Evolutionary conservation across 2,797 vertebrate species (phyloP).

Genomic region (Spizella passerina): DNA sequence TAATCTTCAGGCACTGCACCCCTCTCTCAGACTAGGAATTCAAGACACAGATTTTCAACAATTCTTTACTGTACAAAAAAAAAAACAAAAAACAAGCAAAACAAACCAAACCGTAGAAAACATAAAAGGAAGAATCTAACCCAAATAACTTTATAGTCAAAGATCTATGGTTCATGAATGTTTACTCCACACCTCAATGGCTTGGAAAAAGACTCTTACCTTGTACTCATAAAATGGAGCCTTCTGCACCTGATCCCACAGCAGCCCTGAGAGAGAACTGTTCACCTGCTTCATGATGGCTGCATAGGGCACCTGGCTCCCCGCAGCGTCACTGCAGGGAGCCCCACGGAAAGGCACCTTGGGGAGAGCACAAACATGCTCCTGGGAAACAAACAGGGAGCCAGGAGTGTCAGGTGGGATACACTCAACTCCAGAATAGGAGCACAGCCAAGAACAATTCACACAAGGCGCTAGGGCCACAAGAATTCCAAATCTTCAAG

Average conservation of each 20-base stretch:
- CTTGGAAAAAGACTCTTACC: constrained; percentile 67
- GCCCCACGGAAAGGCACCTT: constrained; percentile 88
- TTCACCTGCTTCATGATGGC: constrained; percentile 87
- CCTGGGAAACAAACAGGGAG: constrained; percentile 69
- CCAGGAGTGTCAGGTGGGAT: not conserved
- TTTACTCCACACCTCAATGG: not conserved
- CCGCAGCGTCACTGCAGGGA: constrained; percentile 91
- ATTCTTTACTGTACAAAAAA: not conserved
- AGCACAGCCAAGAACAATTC: not conserved
- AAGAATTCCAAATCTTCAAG: not conserved
- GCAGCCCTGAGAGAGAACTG: constrained; percentile 82
- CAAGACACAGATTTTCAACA: not conserved
- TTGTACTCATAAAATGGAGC: constrained; percentile 92
- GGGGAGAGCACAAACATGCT: constrained; percentile 82
- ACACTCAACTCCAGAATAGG: not conserved
- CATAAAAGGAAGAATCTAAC: not conserved
- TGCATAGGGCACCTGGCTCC: constrained; percentile 85
- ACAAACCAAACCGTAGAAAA: not conserved
- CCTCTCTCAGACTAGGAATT: not conserved
- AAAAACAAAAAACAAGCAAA: not conserved
- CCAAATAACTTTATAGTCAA: not conserved
- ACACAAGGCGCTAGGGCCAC: not conserved
- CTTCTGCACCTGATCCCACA: constrained; percentile 86
- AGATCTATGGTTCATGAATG: not conserved
- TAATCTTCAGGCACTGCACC: not conserved